These are phyloP conservation scores for Aepyceros melampus DNA, from an alignment of 2,113 vertebrate genomes.

Conservation along the genomic window DNA sequence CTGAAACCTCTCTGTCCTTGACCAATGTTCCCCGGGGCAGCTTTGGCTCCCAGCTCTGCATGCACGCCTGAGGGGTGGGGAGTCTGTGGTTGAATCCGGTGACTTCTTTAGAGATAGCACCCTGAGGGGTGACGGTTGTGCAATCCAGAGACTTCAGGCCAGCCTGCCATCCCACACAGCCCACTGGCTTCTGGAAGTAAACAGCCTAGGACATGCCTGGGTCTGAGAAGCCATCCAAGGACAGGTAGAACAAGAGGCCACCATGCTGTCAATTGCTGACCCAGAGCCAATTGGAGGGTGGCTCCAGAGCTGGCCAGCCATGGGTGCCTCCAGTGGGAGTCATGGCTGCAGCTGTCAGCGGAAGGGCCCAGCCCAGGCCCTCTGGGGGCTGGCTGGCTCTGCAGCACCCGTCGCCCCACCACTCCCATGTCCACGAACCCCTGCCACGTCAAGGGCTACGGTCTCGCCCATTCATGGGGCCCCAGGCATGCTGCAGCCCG, in stretches of 20 bases:
- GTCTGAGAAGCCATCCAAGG: background rate
- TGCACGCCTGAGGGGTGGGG: background rate
- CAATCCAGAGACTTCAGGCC: background rate
- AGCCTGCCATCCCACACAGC: background rate
- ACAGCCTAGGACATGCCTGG: background rate
- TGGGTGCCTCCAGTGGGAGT: fast-evolving
- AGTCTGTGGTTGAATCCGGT: background rate
- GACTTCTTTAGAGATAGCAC: background rate
- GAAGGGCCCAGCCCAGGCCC: background rate
- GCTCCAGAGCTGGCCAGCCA: fast-evolving
- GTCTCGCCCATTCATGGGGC: fast-evolving
- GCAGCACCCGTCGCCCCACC: fast-evolving
- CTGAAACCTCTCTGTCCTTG: background rate
- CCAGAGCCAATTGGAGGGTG: fast-evolving
- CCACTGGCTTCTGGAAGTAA: background rate
- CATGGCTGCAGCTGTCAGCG: fast-evolving
- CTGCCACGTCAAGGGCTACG: fast-evolving
- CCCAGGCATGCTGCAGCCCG: background rate
- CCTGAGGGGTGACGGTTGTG: background rate
- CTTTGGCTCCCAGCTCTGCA: background rate
- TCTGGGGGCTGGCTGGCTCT: no score
- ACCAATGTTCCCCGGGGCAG: background rate
- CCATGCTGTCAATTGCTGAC: background rate
- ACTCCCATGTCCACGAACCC: background rate
- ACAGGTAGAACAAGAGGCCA: background rate